These are phyloP conservation scores for Panzeria rudis DNA, from an alignment of 2,888 invertebrate genomes.

Conservation along the genomic window DNA sequence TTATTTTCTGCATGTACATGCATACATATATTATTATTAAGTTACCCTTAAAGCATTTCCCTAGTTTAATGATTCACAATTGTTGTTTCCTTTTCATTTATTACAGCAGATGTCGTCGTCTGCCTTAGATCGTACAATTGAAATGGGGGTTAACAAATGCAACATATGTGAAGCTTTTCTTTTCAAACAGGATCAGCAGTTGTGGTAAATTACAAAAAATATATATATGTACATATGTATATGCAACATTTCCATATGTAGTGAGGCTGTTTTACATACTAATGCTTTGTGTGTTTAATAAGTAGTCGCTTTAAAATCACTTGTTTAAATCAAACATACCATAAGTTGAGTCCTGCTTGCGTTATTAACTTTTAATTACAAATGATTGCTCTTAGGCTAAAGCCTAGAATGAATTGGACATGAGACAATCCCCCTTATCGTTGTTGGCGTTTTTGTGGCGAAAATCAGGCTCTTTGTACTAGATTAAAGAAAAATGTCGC, in stretches of 20 bases:
- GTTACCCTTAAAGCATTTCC: constrained; percentile 56
- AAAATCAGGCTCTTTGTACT: no score
- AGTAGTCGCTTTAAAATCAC: no score
- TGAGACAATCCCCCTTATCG: no score
- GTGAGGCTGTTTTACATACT: no score
- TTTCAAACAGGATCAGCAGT: constrained; percentile 36
- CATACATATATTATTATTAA: constrained; percentile 8
- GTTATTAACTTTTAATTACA: no score
- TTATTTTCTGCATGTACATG: neutral
- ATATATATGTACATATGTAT: neutral
- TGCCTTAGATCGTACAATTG: constrained; percentile 25
- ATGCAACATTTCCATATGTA: neutral
- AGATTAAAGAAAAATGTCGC: no score
- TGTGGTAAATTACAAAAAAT: constrained; percentile 1
- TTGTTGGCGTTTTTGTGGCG: no score
- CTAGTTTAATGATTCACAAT: constrained; percentile 21
- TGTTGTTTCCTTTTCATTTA: constrained; percentile 13
- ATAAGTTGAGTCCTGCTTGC: no score
- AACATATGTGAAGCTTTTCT: constrained; percentile 51
- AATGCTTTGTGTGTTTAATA: no score
- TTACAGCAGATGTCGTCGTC: constrained; percentile 57
- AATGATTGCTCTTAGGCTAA: no score
- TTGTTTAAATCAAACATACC: no score
- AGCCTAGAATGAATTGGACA: no score
- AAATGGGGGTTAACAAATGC: constrained; percentile 56